These are phyloP conservation scores for Epinephelus coioides DNA, from an alignment of 2,797 vertebrate genomes.

Conservation along the genomic window DNA sequence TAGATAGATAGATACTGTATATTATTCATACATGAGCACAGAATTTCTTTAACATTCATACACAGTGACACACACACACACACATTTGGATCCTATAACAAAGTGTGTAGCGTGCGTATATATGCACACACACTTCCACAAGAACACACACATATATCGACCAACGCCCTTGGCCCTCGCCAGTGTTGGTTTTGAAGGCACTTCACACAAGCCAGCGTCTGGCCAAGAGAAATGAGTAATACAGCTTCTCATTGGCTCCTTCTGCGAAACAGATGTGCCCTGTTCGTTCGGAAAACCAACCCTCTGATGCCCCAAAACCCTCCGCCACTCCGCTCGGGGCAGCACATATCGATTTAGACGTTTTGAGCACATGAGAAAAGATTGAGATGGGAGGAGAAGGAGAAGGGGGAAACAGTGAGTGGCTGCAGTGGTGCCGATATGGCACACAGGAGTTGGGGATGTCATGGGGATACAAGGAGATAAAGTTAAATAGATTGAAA, in stretches of 20 bases:
- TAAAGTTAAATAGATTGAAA: conserved; percentile 29
- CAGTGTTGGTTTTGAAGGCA: conserved; percentile 84
- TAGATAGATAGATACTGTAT: too few relatives aligned
- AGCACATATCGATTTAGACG: conserved; percentile 37
- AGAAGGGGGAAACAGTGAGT: neutral
- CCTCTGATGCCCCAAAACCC: conserved; percentile 72
- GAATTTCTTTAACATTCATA: neutral
- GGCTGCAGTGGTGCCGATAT: conserved; percentile 57
- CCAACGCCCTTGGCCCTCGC: conserved; percentile 80
- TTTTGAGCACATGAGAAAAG: neutral
- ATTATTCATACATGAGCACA: neutral
- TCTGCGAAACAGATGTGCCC: conserved; percentile 85
- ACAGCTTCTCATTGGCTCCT: conserved; percentile 82
- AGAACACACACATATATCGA: conserved; percentile 77
- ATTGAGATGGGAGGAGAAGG: neutral
- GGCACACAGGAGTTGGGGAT: conserved; percentile 41
- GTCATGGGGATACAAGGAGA: conserved; percentile 32
- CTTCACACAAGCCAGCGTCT: conserved; percentile 82
- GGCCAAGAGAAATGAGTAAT: conserved; percentile 86
- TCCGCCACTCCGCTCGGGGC: conserved; percentile 51
- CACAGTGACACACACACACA: conserved; percentile 24
- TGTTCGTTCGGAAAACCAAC: conserved; percentile 76
- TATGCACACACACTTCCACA: conserved; percentile 41
- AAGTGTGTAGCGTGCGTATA: conserved; percentile 33
- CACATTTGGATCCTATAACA: conserved; percentile 55